Base-by-base conservation (phyloP, 2,797 vertebrate species). In the Apogon hyalosoma region DNA sequence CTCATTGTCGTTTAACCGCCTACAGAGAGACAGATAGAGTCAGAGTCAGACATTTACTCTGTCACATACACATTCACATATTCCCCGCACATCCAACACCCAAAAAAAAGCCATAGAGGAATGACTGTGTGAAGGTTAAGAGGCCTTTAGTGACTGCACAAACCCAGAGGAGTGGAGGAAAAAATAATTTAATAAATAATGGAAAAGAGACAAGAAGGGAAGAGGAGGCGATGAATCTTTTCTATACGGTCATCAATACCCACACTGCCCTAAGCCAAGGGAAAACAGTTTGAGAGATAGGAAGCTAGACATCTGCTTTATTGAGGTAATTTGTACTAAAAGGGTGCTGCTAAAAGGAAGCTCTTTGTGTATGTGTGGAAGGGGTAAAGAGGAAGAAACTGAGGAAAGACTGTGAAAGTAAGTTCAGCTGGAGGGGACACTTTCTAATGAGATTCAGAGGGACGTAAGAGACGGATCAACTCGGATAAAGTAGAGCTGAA, bases 1-100 rank as follows among this genome's bases (percentile, higher is more conserved):
- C 46, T 98, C 97, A 61, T 99, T 99, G 94, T 99, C 97, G n/a
- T 98, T 98, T 87, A 99, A 88, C 71, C 96, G 94, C 90, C 97
- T 99, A 57, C 31, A 69, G 84, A 69, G 88, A 90, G 71, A 89
- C 79, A 41, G 79, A 87, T 31, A 50, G 28, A 73, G 67, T 45
- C 9, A 8, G 28, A 43, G 43, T 74, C 21, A 69, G 57, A 64
- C 52, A 61, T 78, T 67, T 58, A 69, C 77, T 70, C 46, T 76
- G 65, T 64, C 43, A 77, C 75, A 56, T 64, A 69, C 24, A 28
- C 24, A 28, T 28, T 6, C 24, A 28, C 24, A 28, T 28, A 28
- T 21, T 21, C 19, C 19, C 24, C 5, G 2, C 24, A 28, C 24
- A 21, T 21, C 19, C 19, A 63, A 67, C 49, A 62, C 58, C 63